Evolutionary conservation across 2,113 vertebrate genomes (phyloP).

Genomic region (Cyanistes caeruleus): DNA sequence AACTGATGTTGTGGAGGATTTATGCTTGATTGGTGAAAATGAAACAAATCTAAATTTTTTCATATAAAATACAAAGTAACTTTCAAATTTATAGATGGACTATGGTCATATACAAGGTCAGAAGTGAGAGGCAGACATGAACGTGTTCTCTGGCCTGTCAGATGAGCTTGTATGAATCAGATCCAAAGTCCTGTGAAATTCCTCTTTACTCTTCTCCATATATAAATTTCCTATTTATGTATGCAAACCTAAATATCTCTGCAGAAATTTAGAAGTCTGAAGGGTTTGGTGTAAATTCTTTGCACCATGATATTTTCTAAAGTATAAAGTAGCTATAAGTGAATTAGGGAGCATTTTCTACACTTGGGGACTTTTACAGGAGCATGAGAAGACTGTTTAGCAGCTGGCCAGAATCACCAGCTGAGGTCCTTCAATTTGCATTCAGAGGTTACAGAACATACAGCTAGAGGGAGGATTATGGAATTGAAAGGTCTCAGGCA

Average conservation of each 20-base stretch:
- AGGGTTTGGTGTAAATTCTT: background rate
- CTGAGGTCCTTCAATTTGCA: conserved; percentile 40
- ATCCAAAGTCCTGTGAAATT: background rate
- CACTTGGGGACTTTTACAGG: background rate
- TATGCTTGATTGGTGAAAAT: background rate
- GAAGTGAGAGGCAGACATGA: background rate
- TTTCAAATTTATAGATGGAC: background rate
- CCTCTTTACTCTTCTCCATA: background rate
- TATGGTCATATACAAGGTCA: background rate
- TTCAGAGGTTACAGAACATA: conserved; percentile 13
- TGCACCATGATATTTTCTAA: background rate
- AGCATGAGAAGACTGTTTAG: background rate
- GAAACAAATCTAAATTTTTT: background rate
- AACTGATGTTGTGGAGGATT: background rate
- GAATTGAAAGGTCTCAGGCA: conserved; percentile 30
- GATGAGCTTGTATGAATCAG: background rate
- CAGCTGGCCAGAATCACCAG: background rate
- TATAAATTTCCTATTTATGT: background rate
- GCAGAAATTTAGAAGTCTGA: background rate
- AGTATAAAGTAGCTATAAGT: background rate
- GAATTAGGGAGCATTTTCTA: background rate
- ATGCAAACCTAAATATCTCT: background rate
- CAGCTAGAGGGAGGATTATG: conserved; percentile 20
- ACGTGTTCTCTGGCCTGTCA: background rate
- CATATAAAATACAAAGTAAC: background rate